A percentile compares a stretch with the other conserved stretches of the same genome.
Evolutionary conservation across 2,113 vertebrate species (phyloP).

Genomic region (Propithecus coquereli): DNA sequence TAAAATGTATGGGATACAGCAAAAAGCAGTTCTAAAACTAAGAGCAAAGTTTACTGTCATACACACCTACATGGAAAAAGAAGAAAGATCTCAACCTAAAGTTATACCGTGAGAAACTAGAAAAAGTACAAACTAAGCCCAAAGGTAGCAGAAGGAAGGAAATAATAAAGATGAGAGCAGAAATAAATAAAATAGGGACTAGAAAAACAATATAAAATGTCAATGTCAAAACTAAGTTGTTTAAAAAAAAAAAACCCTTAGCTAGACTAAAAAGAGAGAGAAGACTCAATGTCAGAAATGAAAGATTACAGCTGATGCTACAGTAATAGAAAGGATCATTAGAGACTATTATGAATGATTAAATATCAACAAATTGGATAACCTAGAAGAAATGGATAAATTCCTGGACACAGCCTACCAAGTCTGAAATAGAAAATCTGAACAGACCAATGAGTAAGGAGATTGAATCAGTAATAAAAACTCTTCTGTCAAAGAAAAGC

Average conservation of each 20-base stretch:
- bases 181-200: background rate
- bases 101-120: background rate
- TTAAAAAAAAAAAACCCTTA: background rate
- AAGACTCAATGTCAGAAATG: background rate
- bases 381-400: background rate
- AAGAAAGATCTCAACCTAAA: background rate
- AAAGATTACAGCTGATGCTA: background rate
- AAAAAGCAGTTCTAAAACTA: background rate
- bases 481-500: background rate
- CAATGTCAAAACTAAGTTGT: background rate
- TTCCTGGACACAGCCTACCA: background rate
- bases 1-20: background rate
- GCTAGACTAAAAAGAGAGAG: background rate
- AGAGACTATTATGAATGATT: background rate
- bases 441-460: background rate
- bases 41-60: background rate
- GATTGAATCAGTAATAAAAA: background rate
- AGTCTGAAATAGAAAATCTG: background rate
- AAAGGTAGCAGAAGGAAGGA: background rate
- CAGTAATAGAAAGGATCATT: background rate
- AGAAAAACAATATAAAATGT: background rate
- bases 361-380: background rate
- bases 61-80: background rate
- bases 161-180: background rate
- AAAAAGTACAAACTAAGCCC: background rate